phyloP scores from a whole-genome alignment of 2,797 vertebrate genomes.

The Columba guinea region DNA sequence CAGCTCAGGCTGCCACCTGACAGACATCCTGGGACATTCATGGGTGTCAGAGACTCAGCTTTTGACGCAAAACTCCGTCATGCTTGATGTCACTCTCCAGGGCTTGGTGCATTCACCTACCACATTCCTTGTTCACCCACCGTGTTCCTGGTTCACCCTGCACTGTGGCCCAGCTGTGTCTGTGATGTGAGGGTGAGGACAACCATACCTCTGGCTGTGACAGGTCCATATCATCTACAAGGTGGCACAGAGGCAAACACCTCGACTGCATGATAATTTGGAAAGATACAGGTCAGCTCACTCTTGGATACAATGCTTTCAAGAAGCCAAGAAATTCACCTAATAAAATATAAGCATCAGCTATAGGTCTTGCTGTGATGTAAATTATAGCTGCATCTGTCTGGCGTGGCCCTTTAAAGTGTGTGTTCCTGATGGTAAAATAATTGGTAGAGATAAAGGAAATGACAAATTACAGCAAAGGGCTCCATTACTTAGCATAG shows the following conservation, averaged over 20 bases:
- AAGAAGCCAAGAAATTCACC: background rate
- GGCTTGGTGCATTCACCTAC: background rate
- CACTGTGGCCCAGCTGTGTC: rapidly evolving
- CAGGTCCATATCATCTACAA: background rate
- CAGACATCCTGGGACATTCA: background rate
- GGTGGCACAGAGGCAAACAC: background rate
- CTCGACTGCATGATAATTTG: background rate
- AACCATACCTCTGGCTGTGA: background rate
- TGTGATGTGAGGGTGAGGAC: background rate
- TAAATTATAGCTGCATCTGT: background rate
- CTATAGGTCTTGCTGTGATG: background rate
- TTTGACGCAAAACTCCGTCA: background rate
- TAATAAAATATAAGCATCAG: background rate
- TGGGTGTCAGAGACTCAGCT: background rate
- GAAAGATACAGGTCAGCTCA: background rate
- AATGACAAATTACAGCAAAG: background rate
- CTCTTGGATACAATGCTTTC: background rate
- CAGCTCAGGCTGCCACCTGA: background rate
- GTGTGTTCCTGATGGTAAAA: background rate
- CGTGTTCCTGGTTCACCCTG: background rate
- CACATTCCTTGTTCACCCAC: background rate
- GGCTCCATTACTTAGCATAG: background rate
- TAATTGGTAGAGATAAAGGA: background rate
- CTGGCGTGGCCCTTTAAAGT: background rate
- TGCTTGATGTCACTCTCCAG: background rate